A percentile compares a stretch with the other conserved stretches of the same genome.
Conservation (phyloP, 2,113 vertebrate species). For the Phyllostomus hastatus region DNA sequence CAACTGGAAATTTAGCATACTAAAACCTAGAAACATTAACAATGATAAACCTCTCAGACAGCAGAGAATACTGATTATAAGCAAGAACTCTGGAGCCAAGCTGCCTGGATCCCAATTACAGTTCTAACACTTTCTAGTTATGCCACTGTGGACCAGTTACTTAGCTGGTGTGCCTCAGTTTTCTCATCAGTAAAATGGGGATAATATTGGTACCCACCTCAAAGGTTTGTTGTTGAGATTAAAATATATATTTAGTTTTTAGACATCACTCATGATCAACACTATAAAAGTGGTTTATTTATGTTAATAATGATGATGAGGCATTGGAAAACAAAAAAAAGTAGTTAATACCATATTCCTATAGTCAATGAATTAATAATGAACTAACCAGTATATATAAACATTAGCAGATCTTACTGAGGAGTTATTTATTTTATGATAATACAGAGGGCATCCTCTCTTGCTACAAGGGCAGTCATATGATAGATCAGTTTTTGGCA, state of each 20-base stretch:
- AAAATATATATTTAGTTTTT: conserved; percentile 9
- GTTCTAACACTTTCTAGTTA: neutral
- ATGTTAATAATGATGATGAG: neutral
- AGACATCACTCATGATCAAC: neutral
- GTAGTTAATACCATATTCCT: neutral
- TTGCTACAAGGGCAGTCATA: neutral
- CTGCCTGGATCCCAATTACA: neutral
- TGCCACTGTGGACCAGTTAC: neutral
- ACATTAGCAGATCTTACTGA: neutral
- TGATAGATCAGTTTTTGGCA: neutral
- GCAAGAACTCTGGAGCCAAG: neutral
- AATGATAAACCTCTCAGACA: neutral
- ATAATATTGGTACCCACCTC: neutral
- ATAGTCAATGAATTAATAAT: neutral
- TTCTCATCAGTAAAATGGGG: neutral
- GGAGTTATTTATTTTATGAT: neutral
- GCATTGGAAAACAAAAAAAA: neutral
- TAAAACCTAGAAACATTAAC: neutral
- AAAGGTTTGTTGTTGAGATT: neutral
- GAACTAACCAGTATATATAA: neutral
- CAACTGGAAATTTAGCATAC: neutral
- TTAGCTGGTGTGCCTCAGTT: neutral
- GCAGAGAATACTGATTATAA: neutral
- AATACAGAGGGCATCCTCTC: neutral
- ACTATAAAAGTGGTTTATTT: neutral